phyloP scores from a whole-genome alignment of 2,113 vertebrate species.

The Delphinapterus leucas region DNA sequence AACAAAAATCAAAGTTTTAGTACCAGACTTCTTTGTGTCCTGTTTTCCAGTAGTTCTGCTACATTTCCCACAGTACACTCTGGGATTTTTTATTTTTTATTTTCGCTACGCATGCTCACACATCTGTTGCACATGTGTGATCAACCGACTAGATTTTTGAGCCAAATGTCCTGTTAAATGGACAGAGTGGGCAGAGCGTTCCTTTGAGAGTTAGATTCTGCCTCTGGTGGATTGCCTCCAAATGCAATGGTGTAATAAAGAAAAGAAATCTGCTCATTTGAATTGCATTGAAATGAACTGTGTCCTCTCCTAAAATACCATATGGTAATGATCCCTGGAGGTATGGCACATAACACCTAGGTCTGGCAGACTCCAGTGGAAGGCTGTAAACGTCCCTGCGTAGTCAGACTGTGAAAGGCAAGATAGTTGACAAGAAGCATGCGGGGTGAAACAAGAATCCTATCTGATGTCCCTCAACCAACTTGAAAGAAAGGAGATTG shows the following conservation, averaged over 20 bases:
- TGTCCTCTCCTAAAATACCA: constrained; percentile 87
- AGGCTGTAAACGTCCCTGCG: constrained; percentile 78
- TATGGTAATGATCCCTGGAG: constrained; percentile 83
- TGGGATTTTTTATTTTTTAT: constrained; percentile 84
- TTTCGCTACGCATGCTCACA: constrained; percentile 84
- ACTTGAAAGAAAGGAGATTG: constrained; percentile 60
- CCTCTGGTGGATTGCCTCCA: constrained; percentile 85
- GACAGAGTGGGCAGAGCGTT: constrained; percentile 86
- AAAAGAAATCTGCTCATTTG: constrained; percentile 83
- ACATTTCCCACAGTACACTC: constrained; percentile 83
- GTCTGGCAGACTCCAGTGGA: constrained; percentile 79
- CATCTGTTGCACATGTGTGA: constrained; percentile 90
- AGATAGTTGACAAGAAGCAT: constrained; percentile 76
- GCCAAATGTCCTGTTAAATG: constrained; percentile 87
- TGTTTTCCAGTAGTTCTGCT: constrained; percentile 85
- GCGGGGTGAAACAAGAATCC: constrained; percentile 68
- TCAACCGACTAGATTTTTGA: constrained; percentile 80
- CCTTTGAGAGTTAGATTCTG: constrained; percentile 85
- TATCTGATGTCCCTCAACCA: constrained; percentile 65
- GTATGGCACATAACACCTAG: constrained; percentile 81
- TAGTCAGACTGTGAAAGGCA: constrained; percentile 74
- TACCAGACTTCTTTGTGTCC: constrained; percentile 78
- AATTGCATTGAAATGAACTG: constrained; percentile 87
- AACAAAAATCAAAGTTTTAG: constrained; percentile 80
- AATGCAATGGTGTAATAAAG: constrained; percentile 85